Base-by-base conservation (phyloP, 2,113 vertebrate genomes). In the Festucalex cinctus region DNA sequence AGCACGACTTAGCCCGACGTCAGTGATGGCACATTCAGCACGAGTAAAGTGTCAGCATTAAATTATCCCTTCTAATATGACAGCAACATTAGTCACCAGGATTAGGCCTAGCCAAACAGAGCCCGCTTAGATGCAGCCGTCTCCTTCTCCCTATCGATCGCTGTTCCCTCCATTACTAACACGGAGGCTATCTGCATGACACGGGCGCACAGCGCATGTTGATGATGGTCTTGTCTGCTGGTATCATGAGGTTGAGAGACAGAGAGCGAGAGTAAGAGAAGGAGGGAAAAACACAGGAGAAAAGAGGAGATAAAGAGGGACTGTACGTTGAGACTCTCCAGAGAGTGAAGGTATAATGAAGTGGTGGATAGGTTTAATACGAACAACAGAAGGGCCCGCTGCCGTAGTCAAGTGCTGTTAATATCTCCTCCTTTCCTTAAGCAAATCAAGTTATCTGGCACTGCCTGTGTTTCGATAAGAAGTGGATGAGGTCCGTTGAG, bases 41-140 rank as follows among this genome's bases (percentile, higher is more conserved):
- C 87, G 74, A 78, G 91, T 92, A 94, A 94, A 95, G 94, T 93
- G 93, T 94, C 94, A 94, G 94, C 94, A 86, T 94, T 94, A 93
- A 94, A 95, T 95, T 93, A 93, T 94, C 93, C 92, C 85, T 20
- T 83, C 91, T 93, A 92, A 97, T 98, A 98, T 98, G 96, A 97
- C 95, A 95, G 94, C 90, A 84, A 90, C 94, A 94, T 98, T 95
- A 94, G 94, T 96, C 96, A 96, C 93, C 93, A 92, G 93, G 93
- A 94, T 92, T 90, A 92, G 91, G 90, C 90, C 83, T 76, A 75
- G 85, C 59, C 80, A 85, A 92, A 89, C 88, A 86, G 85, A 87
- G 84, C 89, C 86, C 91, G 88, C 88, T 85, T 90, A 78, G 91
- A 90, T 77, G 80, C 77, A 77, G 77, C 83, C 72, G 85, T 86